Evolutionary conservation across 2,797 vertebrate species (phyloP), one percentile per base, ranked within the genome.

Genomic region (Spheniscus humboldti): DNA sequence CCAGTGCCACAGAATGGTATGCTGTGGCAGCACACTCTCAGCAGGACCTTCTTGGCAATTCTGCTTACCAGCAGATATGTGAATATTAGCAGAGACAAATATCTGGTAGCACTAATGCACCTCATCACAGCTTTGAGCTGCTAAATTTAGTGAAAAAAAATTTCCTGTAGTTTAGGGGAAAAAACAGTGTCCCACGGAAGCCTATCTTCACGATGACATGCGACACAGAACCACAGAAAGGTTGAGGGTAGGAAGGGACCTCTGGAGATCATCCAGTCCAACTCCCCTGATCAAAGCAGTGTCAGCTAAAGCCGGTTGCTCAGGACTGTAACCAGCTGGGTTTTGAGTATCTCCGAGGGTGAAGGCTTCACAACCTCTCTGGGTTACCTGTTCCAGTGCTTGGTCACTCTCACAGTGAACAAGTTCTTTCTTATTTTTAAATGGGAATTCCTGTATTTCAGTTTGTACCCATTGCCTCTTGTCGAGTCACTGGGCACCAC

Each of bases 171-270:
- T 48, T 84, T 22, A 62, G 37, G 50, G 69, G 33, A n/a, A 62
- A 66, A 31, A 53, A 20, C 11, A 45, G 23, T 35, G 41, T 6
- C 37, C 19, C 19, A 20, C 18, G 43, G 74, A 88, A 85, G 18
- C 24, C 18, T 41, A 28, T 33, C 20, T 57, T 63, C 53, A 68
- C 1, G 11, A 47, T 1, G 4, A 74, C 10, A 28, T 0, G 1
- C 17, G 20, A 43, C 10, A 57, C 3, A 66, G 48, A 73, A 76
- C 6, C 24, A 55, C 33, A 45, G 63, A 66, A 71, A 10, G 24
- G 22, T 4, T 85, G 35, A 91, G 18, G 13, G 35, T 56, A 60
- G 52, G 45, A 79, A 63, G 33, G 28, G 19, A 73, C 23, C 25
- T 59, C 50, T 35, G 63, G 24, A 67, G 39, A 67, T 45, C 3